Evolutionary conservation across 2,113 vertebrate genomes (phyloP), one percentile per base, ranked within the genome.

Genomic region (Syngnathus floridae): DNA sequence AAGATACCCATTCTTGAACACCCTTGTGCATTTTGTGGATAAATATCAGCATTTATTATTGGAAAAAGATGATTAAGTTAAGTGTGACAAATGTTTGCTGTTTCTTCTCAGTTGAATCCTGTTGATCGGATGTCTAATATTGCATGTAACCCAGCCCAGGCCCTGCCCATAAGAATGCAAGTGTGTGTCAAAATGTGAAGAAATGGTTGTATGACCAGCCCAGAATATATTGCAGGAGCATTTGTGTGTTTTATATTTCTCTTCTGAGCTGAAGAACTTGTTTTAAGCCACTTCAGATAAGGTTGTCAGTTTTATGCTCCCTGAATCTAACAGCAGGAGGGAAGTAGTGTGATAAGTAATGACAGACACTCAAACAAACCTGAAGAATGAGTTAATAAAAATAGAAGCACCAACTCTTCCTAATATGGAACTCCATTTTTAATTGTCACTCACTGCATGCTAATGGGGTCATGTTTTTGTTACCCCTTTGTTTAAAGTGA

Each of bases 331-430:
- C 48, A 19, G 48, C 48, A 66, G 19, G 14, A 31, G 67, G 41
- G 6, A 57, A 41, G 40, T 9, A 41, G 7, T 12, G 46, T 16
- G 36, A 40, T 5, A 55, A 64, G 62, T 35, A 21, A 40, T 37
- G 36, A 37, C 49, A 48, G 13, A 68, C 17, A 73, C 48, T 58
- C 43, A 54, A 31, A 59, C 19, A 13, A 19, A 56, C 54, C 17
- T 37, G 66, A 54, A 19, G 22, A 19, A 35, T 65, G 56, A 54
- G 22, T 60, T 66, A 48, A 51, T 61, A 67, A 63, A 73, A 70
- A 57, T 14, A 52, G 38, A 69, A 69, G 19, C 62, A 21, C 4
- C 17, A 19, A 5, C 35, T 1, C 14, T 43, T 17, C 70, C 43
- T 35, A 43, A 74, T 41, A 66, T 37, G 48, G 48, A 51, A n/a